A percentile compares a stretch with the other conserved stretches of the same genome.
Conservation (phyloP, 2,888 invertebrate genomes). For the Drosophila paramelanica region DNA sequence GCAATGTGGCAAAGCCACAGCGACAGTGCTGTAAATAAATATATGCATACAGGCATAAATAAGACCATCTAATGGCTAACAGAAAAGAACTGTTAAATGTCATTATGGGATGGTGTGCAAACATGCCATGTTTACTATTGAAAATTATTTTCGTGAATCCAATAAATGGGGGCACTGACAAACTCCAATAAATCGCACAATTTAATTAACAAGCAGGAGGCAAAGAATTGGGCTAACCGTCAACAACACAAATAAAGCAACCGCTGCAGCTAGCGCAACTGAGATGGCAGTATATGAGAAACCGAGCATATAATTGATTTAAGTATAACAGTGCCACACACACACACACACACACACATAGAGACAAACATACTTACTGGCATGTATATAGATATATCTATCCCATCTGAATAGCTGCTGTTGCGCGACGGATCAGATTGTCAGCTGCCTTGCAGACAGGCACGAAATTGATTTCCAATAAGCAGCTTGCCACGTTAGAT, state of each 20-base stretch:
- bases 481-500: conserved; percentile 67
- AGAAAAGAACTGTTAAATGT: conserved; percentile 23
- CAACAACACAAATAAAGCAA: conserved; percentile 12
- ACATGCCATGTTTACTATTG: conserved; percentile 11
- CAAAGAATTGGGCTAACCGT: conserved; percentile 7
- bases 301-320: conserved; percentile 73
- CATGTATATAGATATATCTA: neutral
- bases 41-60: conserved; percentile 15
- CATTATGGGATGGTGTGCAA: conserved; percentile 6
- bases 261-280: conserved; percentile 4
- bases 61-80: conserved; percentile 32
- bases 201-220: conserved; percentile 48
- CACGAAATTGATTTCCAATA: conserved; percentile 77
- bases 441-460: conserved; percentile 53
- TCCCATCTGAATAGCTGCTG: conserved; percentile 16
- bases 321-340: conserved; percentile 43
- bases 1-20: conserved; percentile 26
- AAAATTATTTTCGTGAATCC: conserved; percentile 17
- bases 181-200: conserved; percentile 50
- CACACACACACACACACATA: conserved; percentile 25
- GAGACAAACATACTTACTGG: neutral
- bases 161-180: conserved; percentile 14
- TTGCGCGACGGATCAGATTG: conserved; percentile 43
- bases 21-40: conserved; percentile 39
- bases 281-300: conserved; percentile 37